These are phyloP conservation scores for Ips nitidus DNA, from an alignment of 1,140 invertebrate species.

Conservation along the genomic window DNA sequence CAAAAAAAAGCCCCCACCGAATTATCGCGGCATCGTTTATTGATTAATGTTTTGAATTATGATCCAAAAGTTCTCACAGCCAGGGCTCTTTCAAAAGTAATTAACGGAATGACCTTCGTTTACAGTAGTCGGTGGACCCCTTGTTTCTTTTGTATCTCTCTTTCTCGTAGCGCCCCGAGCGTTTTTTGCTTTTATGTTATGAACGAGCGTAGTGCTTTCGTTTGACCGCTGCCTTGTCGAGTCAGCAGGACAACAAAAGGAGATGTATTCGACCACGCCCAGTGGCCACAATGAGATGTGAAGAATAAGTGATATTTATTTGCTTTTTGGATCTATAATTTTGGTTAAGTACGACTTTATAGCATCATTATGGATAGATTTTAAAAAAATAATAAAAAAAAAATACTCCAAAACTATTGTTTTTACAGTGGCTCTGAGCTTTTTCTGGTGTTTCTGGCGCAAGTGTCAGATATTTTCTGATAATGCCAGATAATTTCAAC, in stretches of 20 bases:
- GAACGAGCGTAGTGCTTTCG: constrained; percentile 7
- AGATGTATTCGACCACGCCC: constrained; percentile 19
- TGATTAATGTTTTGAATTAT: constrained; percentile 36
- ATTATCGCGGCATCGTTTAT: constrained; percentile 33
- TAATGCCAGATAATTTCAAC: no score
- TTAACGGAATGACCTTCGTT: constrained; percentile 37
- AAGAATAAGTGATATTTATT: constrained; percentile 24
- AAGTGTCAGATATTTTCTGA: no score
- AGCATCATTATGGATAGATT: not conserved
- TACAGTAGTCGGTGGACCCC: constrained; percentile 31
- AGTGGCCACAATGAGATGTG: constrained; percentile 21
- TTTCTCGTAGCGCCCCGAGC: constrained; percentile 7
- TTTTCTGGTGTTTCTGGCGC: no score
- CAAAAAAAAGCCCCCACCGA: constrained; percentile 2
- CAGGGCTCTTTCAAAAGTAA: constrained; percentile 34
- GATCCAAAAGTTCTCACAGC: constrained; percentile 35
- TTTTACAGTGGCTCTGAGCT: no score
- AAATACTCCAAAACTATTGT: no score
- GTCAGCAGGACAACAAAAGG: constrained; percentile 21
- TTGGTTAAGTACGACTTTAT: constrained; percentile 1
- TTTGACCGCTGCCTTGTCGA: constrained; percentile 17
- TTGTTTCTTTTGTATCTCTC: constrained; percentile 31
- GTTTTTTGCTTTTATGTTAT: constrained; percentile 15
- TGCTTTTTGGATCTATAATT: constrained; percentile 2
- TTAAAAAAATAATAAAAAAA: no score